Base-by-base conservation (phyloP, 1,140 invertebrate species). In the Aphaenogaster rudis region DNA sequence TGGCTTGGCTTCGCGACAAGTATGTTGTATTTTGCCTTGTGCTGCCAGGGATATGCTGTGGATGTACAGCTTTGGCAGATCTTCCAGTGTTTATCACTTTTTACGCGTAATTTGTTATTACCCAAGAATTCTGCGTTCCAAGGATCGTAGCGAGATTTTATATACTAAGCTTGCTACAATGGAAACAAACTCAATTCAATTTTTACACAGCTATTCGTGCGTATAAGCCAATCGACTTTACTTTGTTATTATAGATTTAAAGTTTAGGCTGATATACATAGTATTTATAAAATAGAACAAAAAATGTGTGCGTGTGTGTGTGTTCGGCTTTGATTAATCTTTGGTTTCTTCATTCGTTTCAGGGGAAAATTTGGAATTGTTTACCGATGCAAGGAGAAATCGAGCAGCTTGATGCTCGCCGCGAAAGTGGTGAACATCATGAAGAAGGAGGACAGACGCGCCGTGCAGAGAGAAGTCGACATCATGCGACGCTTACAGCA, bases 281-380 rank as follows among this genome's bases (percentile, higher is more conserved):
- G 13, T 28, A 69, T 50, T 45, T 71, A 28, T 8, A 3, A 48
- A 48, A 9, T 48, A 28, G 6, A 69, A 50, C 13, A 28, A 28
- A 50, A 33, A 33, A 50, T 48, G 6, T 15, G 28, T 28, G 28
- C 28, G 28, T 28, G 28, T 28, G 28, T 28, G 28, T 28, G 28
- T 28, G 28, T 28, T 28, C 42, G 48, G 1, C 28, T 72, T 61
- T 7, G 1, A 64, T 11, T 81, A 8, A 71, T 45, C 6, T 64
- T 59, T 1, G 9, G 1, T 81, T 3, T 33, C 33, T 78, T 1
- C 8, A 9, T 33, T 36, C 1, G 4, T 91, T 88, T n/a, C 95
- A 99, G 99, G 90, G 99, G 99, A 2, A 99, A 99, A 97, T 99
- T 99, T 95, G 99, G 99, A 28, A 99, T 98, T 36, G 99, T 99